These are phyloP conservation scores for Leuciscus idus DNA, from an alignment of 2,113 vertebrate species.

Conservation along the genomic window DNA sequence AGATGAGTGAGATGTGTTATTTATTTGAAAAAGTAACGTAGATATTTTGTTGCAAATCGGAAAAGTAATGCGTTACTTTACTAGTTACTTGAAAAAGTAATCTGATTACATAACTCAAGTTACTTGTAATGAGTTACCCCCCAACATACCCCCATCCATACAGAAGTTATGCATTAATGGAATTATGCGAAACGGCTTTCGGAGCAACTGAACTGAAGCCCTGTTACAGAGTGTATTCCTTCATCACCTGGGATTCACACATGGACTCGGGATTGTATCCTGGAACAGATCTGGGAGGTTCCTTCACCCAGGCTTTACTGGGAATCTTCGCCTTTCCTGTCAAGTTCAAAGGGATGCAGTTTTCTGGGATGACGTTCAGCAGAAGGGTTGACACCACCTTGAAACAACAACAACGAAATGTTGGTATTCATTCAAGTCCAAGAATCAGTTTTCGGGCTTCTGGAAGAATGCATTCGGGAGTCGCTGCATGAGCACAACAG, in stretches of 20 bases:
- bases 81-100: too few relatives aligned
- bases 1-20: too few relatives aligned
- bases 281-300: conserved; percentile 63
- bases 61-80: too few relatives aligned
- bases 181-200: too few relatives aligned
- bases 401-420: not conserved
- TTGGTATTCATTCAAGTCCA: not conserved
- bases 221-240: not conserved
- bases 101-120: too few relatives aligned
- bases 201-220: too few relatives aligned
- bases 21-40: too few relatives aligned
- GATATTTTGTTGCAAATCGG: too few relatives aligned
- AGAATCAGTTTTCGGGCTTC: not conserved
- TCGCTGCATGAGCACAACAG: not conserved
- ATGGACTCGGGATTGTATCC: conserved; percentile 82
- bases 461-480: not conserved
- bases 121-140: too few relatives aligned
- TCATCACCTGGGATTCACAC: conserved; percentile 92
- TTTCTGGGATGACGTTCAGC: conserved; percentile 89
- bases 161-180: too few relatives aligned
- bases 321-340: conserved; percentile 89
- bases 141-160: too few relatives aligned
- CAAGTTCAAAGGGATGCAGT: conserved; percentile 84
- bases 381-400: conserved; percentile 93
- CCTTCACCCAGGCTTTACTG: conserved; percentile 87